Evolutionary conservation across 1,140 invertebrate genomes (phyloP).

Genomic region (Pararge aegeria): DNA sequence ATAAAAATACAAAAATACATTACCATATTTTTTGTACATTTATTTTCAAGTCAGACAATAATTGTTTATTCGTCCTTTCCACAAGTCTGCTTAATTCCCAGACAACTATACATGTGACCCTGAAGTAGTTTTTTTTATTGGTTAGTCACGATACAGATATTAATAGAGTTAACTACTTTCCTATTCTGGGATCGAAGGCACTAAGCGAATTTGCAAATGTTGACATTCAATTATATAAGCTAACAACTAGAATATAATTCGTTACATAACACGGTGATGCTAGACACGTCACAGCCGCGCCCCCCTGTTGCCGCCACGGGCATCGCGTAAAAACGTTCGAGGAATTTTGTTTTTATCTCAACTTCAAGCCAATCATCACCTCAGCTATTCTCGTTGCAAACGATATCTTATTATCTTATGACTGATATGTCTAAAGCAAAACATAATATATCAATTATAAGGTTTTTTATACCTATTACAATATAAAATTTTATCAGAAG

Average conservation of each 20-base stretch:
- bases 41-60: too few species aligned
- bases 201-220: conserved; percentile 10
- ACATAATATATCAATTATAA: background rate
- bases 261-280: conserved; percentile 24
- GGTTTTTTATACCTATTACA: background rate
- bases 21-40: too few species aligned
- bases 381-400: conserved; percentile 22
- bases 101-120: too few species aligned
- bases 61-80: too few species aligned
- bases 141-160: too few species aligned
- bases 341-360: conserved; percentile 17
- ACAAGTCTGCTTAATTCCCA: too few species aligned
- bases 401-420: background rate
- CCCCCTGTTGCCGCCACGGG: conserved; percentile 50
- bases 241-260: conserved; percentile 7
- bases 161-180: background rate
- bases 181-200: background rate
- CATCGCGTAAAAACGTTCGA: conserved; percentile 15
- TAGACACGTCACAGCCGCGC: conserved; percentile 57
- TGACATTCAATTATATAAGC: conserved; percentile 6
- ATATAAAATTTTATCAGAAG: background rate
- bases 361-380: conserved; percentile 19
- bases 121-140: too few species aligned
- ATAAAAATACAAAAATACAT: too few species aligned
- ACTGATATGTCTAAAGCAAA: conserved; percentile 12